These are phyloP conservation scores for Melanotaenia nigrans DNA, from an alignment of 2,797 vertebrate species.

Conservation along the genomic window DNA sequence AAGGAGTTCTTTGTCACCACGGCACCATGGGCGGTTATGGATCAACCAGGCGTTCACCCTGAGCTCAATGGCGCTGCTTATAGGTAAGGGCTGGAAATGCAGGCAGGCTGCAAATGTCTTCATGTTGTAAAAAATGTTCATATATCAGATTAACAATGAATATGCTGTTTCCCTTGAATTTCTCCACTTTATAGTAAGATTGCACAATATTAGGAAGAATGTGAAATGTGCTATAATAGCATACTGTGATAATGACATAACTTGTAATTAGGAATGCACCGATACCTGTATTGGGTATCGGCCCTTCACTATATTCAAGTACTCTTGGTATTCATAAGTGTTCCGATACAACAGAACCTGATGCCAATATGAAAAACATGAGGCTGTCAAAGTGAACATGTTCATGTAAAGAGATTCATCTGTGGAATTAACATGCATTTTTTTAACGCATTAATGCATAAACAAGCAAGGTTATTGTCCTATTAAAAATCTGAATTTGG, in stretches of 20 bases:
- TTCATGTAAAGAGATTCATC: too few relatives aligned
- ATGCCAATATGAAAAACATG: too few relatives aligned
- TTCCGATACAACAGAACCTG: too few relatives aligned
- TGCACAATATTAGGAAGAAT: background rate
- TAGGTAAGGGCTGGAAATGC: conserved; percentile 83
- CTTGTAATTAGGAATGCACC: background rate
- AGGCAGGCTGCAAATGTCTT: background rate
- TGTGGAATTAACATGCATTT: too few relatives aligned
- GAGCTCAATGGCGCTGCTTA: conserved; percentile 97
- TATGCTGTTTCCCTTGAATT: background rate
- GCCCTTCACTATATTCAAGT: too few relatives aligned
- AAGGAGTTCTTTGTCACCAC: conserved; percentile 97
- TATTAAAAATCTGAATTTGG: too few relatives aligned
- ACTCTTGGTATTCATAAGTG: too few relatives aligned
- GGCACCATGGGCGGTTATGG: conserved; percentile 92
- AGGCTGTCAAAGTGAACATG: too few relatives aligned
- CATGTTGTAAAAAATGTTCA: background rate
- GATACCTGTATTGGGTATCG: too few relatives aligned
- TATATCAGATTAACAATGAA: background rate
- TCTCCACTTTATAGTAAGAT: background rate
- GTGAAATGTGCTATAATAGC: background rate
- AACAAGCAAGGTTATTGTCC: too few relatives aligned
- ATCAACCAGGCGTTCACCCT: conserved; percentile 91
- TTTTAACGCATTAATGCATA: too few relatives aligned
- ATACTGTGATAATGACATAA: background rate